These are phyloP conservation scores for Azorinus chamasolen DNA, from an alignment of 2,888 invertebrate genomes.

Conservation along the genomic window DNA sequence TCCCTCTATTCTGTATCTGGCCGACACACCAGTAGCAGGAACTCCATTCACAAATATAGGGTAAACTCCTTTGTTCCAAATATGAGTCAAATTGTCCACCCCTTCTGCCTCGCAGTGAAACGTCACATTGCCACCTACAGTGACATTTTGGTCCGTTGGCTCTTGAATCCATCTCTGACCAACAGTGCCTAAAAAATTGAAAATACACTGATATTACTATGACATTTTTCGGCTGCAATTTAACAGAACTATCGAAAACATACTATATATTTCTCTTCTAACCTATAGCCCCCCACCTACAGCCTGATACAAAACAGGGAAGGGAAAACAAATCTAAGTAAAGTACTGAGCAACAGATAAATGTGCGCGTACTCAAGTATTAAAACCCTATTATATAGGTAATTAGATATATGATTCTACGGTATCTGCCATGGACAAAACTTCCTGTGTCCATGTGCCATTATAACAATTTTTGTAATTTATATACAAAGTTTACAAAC, in stretches of 20 bases:
- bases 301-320: too few species aligned
- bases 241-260: background rate
- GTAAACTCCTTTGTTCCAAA: conserved; percentile 62
- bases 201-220: background rate
- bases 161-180: conserved; percentile 42
- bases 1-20: conserved; percentile 59
- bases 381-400: too few species aligned
- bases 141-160: conserved; percentile 45
- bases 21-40: conserved; percentile 21
- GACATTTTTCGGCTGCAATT: background rate
- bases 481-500: too few species aligned
- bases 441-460: too few species aligned
- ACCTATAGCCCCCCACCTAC: too few species aligned
- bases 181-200: conserved; percentile 7
- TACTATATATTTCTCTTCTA: too few species aligned
- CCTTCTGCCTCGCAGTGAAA: conserved; percentile 60
- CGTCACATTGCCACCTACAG: conserved; percentile 56
- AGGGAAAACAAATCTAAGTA: too few species aligned
- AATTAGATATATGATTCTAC: too few species aligned
- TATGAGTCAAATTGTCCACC: conserved; percentile 4
- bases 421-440: too few species aligned
- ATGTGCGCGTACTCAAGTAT: too few species aligned
- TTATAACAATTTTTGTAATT: too few species aligned
- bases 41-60: conserved; percentile 63
- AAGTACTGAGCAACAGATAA: too few species aligned